phyloP scores from a whole-genome alignment of 2,888 invertebrate species.

The Ferdinandea cuprea region DNA sequence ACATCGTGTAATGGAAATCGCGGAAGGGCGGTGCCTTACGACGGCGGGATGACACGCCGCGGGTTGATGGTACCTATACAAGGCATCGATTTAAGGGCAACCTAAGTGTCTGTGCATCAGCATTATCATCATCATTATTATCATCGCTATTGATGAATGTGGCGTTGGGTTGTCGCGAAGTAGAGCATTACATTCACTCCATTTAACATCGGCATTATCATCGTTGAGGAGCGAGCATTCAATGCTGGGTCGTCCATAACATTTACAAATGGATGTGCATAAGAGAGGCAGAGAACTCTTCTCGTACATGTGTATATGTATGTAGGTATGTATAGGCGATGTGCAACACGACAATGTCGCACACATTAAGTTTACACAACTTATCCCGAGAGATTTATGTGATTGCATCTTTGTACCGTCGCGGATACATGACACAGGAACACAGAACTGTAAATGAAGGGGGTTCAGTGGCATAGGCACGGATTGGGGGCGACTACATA shows the following conservation, averaged over 20 bases:
- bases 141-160: conserved; percentile 48
- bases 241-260: conserved; percentile 28
- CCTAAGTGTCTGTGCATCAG: conserved; percentile 51
- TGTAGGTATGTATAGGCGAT: too few species aligned
- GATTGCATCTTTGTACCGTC: conserved; percentile 67
- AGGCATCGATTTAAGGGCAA: conserved; percentile 55
- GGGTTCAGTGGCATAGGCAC: background rate
- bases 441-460: background rate
- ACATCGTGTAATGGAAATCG: conserved; percentile 56
- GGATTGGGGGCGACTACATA: background rate
- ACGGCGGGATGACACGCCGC: conserved; percentile 5
- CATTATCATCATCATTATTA: too few species aligned
- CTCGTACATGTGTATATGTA: too few species aligned
- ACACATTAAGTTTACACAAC: conserved; percentile 65
- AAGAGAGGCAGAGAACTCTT: background rate
- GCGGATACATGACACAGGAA: conserved; percentile 15
- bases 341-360: conserved; percentile 29
- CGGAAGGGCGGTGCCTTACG: too few species aligned
- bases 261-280: conserved; percentile 60
- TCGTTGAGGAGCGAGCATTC: conserved; percentile 14
- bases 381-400: conserved; percentile 73
- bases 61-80: conserved; percentile 10
- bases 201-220: conserved; percentile 67
- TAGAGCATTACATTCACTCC: conserved; percentile 65
- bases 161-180: conserved; percentile 17